A percentile compares a stretch with the other conserved stretches of the same genome.
phyloP scores from a whole-genome alignment of 2,113 vertebrate genomes.

The Phyllopteryx taeniolatus region DNA sequence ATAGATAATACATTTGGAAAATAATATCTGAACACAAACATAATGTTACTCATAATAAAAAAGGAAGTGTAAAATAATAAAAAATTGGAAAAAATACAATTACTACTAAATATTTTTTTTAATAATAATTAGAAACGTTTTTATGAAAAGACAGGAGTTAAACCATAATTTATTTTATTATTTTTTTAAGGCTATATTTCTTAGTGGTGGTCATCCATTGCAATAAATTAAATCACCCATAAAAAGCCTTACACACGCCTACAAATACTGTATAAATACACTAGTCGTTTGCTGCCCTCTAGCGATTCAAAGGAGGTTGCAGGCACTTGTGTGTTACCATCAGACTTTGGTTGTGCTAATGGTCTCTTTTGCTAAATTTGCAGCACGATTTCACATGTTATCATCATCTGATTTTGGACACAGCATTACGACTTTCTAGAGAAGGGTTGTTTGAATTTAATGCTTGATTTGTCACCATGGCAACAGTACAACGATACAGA shows the following conservation, averaged over 20 bases:
- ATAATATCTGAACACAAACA: too few relatives aligned
- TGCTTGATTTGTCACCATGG: not conserved
- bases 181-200: not conserved
- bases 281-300: constrained; percentile 74
- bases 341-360: not conserved
- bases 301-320: constrained; percentile 44
- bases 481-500: not conserved
- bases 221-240: too few relatives aligned
- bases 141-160: too few relatives aligned
- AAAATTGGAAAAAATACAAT: too few relatives aligned
- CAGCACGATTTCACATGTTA: not conserved
- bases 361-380: not conserved
- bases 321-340: not conserved
- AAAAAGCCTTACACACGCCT: too few relatives aligned
- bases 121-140: too few relatives aligned
- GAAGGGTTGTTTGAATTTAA: not conserved
- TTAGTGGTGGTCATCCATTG: not conserved
- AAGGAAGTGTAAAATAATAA: too few relatives aligned
- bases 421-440: not conserved
- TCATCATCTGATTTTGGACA: not conserved
- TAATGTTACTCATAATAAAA: too few relatives aligned
- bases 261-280: not conserved
- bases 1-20: too few relatives aligned
- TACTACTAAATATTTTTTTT: too few relatives aligned
- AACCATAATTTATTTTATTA: not conserved